These are phyloP conservation scores for Encarsia formosa DNA, from an alignment of 2,888 invertebrate species.

Conservation along the genomic window DNA sequence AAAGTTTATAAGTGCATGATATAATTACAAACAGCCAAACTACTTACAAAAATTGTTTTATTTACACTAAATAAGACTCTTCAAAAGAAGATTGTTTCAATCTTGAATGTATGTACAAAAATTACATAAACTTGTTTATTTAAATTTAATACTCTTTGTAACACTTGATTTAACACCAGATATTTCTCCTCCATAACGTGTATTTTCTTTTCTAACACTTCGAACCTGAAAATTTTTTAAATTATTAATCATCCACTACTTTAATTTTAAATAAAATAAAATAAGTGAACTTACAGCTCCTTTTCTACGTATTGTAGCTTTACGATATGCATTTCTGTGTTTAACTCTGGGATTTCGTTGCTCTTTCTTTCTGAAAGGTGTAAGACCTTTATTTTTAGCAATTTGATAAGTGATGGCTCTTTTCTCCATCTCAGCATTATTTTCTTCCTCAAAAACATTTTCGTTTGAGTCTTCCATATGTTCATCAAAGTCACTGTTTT, in stretches of 20 bases:
- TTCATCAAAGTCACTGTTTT: conserved; percentile 6
- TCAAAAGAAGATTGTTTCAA: no score
- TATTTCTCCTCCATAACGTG: conserved; percentile 85
- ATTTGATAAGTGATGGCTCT: conserved; percentile 90
- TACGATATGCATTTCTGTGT: conserved; percentile 86
- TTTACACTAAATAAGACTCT: no score
- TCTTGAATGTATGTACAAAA: no score
- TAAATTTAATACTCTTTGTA: conserved; percentile 85
- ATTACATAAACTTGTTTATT: no score
- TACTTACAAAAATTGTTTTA: no score
- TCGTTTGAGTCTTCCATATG: conserved; percentile 32
- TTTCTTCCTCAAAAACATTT: conserved; percentile 29
- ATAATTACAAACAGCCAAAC: no score
- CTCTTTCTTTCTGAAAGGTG: conserved; percentile 86
- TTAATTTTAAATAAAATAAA: conserved; percentile 4
- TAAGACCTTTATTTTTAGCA: conserved; percentile 92
- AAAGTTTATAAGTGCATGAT: no score
- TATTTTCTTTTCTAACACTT: conserved; percentile 74
- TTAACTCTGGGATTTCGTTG: conserved; percentile 93
- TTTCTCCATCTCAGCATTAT: conserved; percentile 54
- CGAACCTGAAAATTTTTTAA: conserved; percentile 57
- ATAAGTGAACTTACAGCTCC: conserved; percentile 67
- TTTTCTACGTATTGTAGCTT: conserved; percentile 87
- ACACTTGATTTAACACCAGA: conserved; percentile 90
- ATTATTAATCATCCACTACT: conserved; percentile 4